Percentiles rank a stretch among this genome's conserved stretches.
Conservation (phyloP, 2,888 invertebrate species). For the Ferdinandea cuprea region DNA sequence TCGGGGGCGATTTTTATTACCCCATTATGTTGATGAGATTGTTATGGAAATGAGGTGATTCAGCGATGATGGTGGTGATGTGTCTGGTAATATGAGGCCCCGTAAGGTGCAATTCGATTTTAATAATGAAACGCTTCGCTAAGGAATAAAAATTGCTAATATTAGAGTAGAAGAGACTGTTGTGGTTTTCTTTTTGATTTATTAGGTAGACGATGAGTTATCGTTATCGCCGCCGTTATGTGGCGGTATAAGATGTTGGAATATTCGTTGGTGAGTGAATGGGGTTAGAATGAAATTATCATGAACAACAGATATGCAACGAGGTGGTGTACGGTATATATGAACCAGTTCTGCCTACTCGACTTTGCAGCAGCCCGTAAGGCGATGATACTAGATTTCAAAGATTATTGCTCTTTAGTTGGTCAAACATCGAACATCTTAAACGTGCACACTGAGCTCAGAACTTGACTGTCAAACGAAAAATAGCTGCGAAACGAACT, state of each 20-base stretch:
- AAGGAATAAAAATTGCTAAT: conserved; percentile 28
- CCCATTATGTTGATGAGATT: conserved; percentile 73
- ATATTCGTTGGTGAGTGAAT: neutral
- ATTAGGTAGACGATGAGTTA: conserved; percentile 58
- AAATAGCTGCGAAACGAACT: too few relatives aligned
- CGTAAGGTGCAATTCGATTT: conserved; percentile 71
- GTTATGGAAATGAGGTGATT: conserved; percentile 74
- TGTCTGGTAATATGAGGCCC: conserved; percentile 50
- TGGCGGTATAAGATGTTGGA: neutral
- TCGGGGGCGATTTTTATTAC: conserved; percentile 73
- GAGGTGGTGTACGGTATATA: too few relatives aligned
- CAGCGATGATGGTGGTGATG: conserved; percentile 56
- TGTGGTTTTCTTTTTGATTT: conserved; percentile 23
- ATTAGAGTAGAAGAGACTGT: conserved; percentile 36
- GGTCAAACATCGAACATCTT: too few relatives aligned
- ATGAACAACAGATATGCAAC: too few relatives aligned
- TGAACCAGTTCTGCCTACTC: too few relatives aligned
- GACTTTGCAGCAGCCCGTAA: too few relatives aligned
- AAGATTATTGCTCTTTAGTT: too few relatives aligned
- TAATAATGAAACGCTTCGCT: conserved; percentile 59
- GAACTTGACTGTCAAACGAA: too few relatives aligned
- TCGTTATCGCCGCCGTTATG: conserved; percentile 7
- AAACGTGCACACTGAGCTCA: too few relatives aligned
- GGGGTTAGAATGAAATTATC: too few relatives aligned
- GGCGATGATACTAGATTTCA: too few relatives aligned